Conservation (phyloP, 2,888 invertebrate genomes). For the Augochlorella aurata region DNA sequence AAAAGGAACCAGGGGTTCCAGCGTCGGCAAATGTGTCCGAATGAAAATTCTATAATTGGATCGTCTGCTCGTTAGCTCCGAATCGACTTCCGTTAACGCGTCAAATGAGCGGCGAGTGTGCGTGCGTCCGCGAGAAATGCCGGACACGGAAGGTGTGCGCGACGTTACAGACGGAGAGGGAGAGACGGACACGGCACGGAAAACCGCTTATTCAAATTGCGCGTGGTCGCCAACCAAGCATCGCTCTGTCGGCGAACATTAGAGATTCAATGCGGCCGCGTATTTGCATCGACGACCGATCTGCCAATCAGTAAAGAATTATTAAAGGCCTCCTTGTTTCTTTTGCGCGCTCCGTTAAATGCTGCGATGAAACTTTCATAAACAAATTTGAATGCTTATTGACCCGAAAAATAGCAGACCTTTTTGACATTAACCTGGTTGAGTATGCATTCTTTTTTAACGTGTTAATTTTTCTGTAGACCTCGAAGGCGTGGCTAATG, state of each 20-base stretch:
- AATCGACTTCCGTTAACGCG: conserved; percentile 77
- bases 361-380: too few species aligned
- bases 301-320: too few species aligned
- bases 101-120: conserved; percentile 58
- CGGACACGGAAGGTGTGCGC: conserved; percentile 35
- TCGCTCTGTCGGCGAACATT: background rate
- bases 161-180: background rate
- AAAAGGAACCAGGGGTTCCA: conserved; percentile 52
- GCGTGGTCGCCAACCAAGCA: conserved; percentile 19
- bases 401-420: too few species aligned
- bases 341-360: too few species aligned
- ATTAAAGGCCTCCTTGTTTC: too few species aligned
- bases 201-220: conserved; percentile 65
- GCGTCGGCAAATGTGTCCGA: conserved; percentile 69
- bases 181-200: conserved; percentile 4
- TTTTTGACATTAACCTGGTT: too few species aligned
- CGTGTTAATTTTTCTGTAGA: too few species aligned
- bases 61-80: conserved; percentile 73
- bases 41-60: conserved; percentile 80
- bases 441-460: too few species aligned
- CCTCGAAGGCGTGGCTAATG: too few species aligned
- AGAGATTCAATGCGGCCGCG: too few species aligned
- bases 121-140: conserved; percentile 30
- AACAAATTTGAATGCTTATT: too few species aligned
- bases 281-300: too few species aligned